Evolutionary conservation across 2,888 invertebrate genomes (phyloP).

Genomic region (Octonoba sinensis): DNA sequence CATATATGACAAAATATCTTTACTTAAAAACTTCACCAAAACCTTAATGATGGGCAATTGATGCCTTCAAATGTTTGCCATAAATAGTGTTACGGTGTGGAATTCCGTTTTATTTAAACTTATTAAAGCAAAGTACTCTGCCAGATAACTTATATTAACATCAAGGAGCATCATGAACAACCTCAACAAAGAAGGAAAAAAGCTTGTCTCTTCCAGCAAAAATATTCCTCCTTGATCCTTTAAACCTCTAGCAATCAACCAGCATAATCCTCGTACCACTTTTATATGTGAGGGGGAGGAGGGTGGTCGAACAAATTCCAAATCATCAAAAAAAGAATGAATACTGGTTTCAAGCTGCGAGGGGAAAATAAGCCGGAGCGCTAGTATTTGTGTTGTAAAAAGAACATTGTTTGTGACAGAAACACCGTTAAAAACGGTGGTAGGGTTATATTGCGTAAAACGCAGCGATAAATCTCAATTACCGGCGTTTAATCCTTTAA

Average conservation of each 20-base stretch:
- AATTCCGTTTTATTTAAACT: no score
- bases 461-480: constrained; percentile 51
- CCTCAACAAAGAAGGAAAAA: no score
- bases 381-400: not conserved
- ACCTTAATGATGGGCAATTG: no score
- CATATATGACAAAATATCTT: no score
- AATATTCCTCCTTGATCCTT: constrained; percentile 28
- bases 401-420: constrained; percentile 45
- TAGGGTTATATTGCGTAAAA: constrained; percentile 17
- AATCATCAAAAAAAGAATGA: constrained; percentile 22
- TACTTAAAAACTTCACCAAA: no score
- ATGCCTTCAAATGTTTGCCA: no score
- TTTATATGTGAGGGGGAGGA: not conserved
- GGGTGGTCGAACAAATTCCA: constrained; percentile 5
- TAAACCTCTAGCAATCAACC: constrained; percentile 32
- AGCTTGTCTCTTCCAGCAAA: no score
- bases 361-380: not conserved
- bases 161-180: no score
- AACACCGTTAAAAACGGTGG: constrained; percentile 20
- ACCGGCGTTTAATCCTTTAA: constrained; percentile 42
- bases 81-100: no score
- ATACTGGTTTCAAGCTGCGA: not conserved
- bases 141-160: no score
- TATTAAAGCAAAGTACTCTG: no score
- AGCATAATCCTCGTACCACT: not conserved